Evolutionary conservation across 2,888 invertebrate species (phyloP), one percentile per base, ranked within the genome.

Genomic region (Diarsia rubi): DNA sequence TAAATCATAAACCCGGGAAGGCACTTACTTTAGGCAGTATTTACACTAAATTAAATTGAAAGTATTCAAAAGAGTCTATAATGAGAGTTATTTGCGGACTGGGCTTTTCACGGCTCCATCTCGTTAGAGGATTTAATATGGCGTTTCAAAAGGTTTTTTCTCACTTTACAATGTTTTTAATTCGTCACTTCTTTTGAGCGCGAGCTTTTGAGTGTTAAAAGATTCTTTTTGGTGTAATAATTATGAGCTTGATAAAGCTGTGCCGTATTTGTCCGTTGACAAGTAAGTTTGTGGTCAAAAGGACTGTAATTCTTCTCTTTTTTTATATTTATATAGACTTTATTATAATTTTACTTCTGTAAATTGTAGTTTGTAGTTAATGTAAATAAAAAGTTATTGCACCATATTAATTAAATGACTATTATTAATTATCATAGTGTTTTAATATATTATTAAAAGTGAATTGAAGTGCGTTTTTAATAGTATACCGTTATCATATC

Each of bases 41-140:
- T 72, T 57, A 62, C 54, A 69, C 37, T 45, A 47, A 84, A 75
- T 54, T 79, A 83, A 83, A 83, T 72, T 79, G 60, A 27, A 80
- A 70, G 59, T 73, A 67, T 69, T n/a, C 59, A n/a, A 71, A 71
- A 69, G 52, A 67, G 49, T 19, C 24, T 52, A 69, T 47, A 81
- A 75, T 70, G 67, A 75, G 69, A 70, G 71, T 78, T 60, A 68
- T 66, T 66, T 62, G 27, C 24, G 47, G 54, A 54, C 57, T 27
- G 42, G 21, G 52, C 71, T 69, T 66, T 76, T 75, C 52, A 75
- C 73, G 31, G 63, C 62, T 59, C 42, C 69, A 63, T 54, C 86
- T 84, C 86, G 68, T 84, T 84, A 84, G 76, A 24, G 52, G 73
- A 72, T 83, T 86, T 76, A 77, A 66, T 79, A 71, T 72, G 42